Evolutionary conservation across 2,888 invertebrate species (phyloP).

Genomic region (Apamea monoglypha): DNA sequence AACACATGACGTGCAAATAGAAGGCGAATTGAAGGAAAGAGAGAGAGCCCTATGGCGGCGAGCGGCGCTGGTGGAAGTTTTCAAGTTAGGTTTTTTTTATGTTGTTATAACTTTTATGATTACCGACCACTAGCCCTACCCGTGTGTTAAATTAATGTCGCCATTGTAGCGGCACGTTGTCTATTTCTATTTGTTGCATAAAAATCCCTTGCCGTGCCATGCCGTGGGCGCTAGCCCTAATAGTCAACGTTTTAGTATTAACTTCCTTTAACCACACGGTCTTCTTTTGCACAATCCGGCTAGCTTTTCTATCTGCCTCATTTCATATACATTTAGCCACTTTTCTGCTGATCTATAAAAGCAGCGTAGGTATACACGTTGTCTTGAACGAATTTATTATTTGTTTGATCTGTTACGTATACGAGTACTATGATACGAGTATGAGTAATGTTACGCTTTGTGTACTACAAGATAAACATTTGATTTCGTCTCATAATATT

Average conservation of each 20-base stretch:
- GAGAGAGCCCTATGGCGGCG: too few species aligned
- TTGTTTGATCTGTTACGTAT: neutral
- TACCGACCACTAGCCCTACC: too few species aligned
- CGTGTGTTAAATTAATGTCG: too few species aligned
- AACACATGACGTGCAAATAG: too few species aligned
- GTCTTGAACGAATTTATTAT: neutral
- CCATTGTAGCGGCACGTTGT: too few species aligned
- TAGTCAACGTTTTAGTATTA: neutral
- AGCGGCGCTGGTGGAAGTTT: too few species aligned
- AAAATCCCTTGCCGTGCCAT: too few species aligned
- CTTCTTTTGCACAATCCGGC: neutral
- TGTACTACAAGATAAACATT: conserved; percentile 35
- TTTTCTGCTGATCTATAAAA: neutral
- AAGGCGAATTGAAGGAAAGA: too few species aligned
- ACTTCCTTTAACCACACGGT: neutral
- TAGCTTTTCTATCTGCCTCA: neutral
- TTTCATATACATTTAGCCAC: neutral
- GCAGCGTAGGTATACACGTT: neutral
- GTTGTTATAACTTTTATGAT: too few species aligned
- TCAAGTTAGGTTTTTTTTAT: too few species aligned
- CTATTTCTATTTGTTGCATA: too few species aligned
- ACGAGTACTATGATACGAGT: neutral
- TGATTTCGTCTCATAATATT: conserved; percentile 35
- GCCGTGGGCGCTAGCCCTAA: neutral
- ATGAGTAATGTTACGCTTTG: conserved; percentile 18